These are phyloP conservation scores for Oncopodura yosiiana DNA, from an alignment of 1,140 invertebrate genomes.

Conservation along the genomic window DNA sequence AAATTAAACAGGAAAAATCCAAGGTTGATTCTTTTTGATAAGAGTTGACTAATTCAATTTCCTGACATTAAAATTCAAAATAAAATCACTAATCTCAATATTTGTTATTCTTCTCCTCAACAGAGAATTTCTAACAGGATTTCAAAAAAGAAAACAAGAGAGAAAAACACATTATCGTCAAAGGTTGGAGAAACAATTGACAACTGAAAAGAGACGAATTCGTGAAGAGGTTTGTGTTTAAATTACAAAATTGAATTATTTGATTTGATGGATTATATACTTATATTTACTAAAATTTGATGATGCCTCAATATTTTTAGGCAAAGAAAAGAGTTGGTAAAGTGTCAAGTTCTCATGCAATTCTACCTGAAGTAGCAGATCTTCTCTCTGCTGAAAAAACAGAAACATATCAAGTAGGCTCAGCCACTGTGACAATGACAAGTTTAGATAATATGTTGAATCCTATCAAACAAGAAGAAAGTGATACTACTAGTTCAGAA, in stretches of 20 bases:
- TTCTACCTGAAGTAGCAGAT: slow-evolving; percentile 28
- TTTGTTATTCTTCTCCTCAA: background rate
- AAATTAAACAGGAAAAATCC: too few species aligned
- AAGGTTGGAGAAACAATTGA: slow-evolving; percentile 25
- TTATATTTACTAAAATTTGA: background rate
- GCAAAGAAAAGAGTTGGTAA: slow-evolving; percentile 14
- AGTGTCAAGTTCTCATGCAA: slow-evolving; percentile 25
- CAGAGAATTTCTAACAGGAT: slow-evolving; percentile 28
- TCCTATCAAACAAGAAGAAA: slow-evolving; percentile 7
- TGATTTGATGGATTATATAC: background rate
- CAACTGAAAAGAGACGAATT: slow-evolving; percentile 23
- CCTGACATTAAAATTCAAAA: too few species aligned
- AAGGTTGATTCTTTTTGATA: too few species aligned
- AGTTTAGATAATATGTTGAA: slow-evolving; percentile 22
- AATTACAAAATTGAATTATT: background rate
- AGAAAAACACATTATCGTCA: slow-evolving; percentile 22
- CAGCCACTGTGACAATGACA: slow-evolving; percentile 24
- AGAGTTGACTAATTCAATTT: too few species aligned
- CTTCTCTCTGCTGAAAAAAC: slow-evolving; percentile 16
- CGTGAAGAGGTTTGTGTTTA: slow-evolving; percentile 13
- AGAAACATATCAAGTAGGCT: slow-evolving; percentile 15
- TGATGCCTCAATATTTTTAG: slow-evolving; percentile 4
- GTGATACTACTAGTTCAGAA: background rate
- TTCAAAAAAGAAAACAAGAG: slow-evolving; percentile 31
- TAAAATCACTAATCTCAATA: too few species aligned